A percentile compares a stretch with the other conserved stretches of the same genome.
Evolutionary conservation across 1,140 invertebrate genomes (phyloP).

Genomic region (Meloidogyne floridensis): DNA sequence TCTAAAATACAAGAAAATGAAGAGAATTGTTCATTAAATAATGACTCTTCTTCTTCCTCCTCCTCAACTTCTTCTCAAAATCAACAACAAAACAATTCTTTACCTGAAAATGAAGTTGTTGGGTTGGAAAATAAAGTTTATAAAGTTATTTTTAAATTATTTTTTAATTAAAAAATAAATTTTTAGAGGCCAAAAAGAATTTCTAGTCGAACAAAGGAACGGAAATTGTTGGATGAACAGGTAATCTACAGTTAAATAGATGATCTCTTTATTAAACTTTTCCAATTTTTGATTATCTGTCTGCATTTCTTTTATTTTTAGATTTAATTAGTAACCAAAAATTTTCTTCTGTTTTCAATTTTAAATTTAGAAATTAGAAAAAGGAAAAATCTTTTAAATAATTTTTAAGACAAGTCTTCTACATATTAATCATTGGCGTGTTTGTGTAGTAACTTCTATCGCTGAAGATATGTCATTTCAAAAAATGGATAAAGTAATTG

Average conservation of each 20-base stretch:
- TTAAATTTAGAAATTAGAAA: background rate
- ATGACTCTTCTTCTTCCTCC: background rate
- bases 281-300: too few species aligned
- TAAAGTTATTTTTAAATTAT: background rate
- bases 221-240: constrained; percentile 39
- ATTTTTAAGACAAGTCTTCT: constrained; percentile 2
- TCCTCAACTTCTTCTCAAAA: background rate
- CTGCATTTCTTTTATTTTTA: too few species aligned
- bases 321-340: too few species aligned
- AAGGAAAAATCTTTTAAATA: background rate
- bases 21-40: background rate
- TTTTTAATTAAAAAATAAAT: background rate
- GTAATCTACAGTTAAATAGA: too few species aligned
- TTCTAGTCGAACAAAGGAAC: constrained; percentile 37
- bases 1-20: background rate
- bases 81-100: background rate
- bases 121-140: background rate
- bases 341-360: too few species aligned
- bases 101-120: background rate
- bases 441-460: background rate
- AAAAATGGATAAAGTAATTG: constrained; percentile 32
- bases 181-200: constrained; percentile 19
- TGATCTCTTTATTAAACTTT: too few species aligned
- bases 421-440: background rate
- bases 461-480: background rate